Evolutionary conservation across 53 echinoderm and acorn worm species (phyloP).

Genomic region (Luidia sarsii): DNA sequence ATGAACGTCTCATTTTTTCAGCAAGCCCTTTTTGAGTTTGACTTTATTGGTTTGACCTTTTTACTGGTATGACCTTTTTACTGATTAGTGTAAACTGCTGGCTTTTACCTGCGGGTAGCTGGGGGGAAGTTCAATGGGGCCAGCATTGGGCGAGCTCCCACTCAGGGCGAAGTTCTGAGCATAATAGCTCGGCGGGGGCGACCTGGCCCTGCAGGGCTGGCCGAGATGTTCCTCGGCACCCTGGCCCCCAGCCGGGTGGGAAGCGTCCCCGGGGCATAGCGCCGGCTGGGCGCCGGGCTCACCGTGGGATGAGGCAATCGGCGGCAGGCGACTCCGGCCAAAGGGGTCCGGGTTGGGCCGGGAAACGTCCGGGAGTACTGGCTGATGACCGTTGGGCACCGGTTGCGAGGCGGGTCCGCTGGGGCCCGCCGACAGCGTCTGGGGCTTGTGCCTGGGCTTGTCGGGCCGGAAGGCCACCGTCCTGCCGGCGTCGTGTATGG

Average conservation of each 20-base stretch:
- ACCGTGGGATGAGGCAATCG: slow-evolving; percentile 28
- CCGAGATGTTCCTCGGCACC: background rate
- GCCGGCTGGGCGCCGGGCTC: background rate
- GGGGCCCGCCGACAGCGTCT: background rate
- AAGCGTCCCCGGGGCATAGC: background rate
- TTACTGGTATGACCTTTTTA: too few relatives aligned
- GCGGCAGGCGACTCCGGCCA: slow-evolving; percentile 62
- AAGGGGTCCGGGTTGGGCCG: slow-evolving; percentile 42
- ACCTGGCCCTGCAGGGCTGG: slow-evolving; percentile 22
- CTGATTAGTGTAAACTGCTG: too few relatives aligned
- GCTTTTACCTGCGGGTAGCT: slow-evolving; percentile 68
- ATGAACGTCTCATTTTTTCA: too few relatives aligned
- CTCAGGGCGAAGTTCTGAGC: slow-evolving; percentile 10
- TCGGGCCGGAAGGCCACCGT: slow-evolving; percentile 49
- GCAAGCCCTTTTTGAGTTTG: too few relatives aligned
- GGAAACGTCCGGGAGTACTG: background rate
- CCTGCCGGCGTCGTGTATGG: slow-evolving; percentile 18
- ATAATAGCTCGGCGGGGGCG: slow-evolving; percentile 63
- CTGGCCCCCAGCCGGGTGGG: background rate
- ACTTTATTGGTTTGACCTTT: too few relatives aligned
- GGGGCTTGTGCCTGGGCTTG: slow-evolving; percentile 18
- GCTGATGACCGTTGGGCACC: slow-evolving; percentile 35
- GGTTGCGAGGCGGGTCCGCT: slow-evolving; percentile 9
- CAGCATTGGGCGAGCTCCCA: background rate
- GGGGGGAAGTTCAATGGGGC: slow-evolving; percentile 64